A percentile compares a stretch with the other conserved stretches of the same genome.
phyloP scores from a whole-genome alignment of 53 echinoderm and acorn worm species.

The Holothuria leucospilota region DNA sequence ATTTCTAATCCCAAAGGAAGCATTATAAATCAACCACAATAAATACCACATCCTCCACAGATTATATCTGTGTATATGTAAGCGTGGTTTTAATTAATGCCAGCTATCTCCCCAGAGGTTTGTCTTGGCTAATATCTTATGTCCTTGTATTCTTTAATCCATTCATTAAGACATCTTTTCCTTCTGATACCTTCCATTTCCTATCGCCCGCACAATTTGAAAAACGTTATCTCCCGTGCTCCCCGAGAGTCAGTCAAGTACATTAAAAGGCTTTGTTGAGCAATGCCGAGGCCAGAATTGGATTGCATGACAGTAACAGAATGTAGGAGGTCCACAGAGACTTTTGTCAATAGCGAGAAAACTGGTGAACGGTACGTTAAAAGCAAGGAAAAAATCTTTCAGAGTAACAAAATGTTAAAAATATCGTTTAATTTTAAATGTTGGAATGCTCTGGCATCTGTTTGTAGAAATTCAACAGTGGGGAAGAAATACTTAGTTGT shows the following conservation, averaged over 20 bases:
- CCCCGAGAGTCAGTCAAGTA: conserved; percentile 17
- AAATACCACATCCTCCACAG: neutral
- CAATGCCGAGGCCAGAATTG: too few species aligned
- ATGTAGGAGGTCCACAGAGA: too few species aligned
- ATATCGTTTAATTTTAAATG: too few species aligned
- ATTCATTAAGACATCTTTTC: conserved; percentile 40
- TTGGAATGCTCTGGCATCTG: too few species aligned
- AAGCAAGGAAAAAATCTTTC: too few species aligned
- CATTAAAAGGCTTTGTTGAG: conserved; percentile 32
- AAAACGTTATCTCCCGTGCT: conserved; percentile 9
- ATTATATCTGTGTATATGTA: conserved; percentile 7
- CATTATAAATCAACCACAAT: conserved; percentile 13
- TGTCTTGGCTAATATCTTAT: conserved; percentile 43
- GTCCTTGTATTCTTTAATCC: conserved; percentile 48
- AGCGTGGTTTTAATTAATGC: conserved; percentile 39
- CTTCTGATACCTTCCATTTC: conserved; percentile 35
- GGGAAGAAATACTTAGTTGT: too few species aligned
- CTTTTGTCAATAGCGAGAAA: too few species aligned
- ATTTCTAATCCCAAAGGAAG: conserved; percentile 25
- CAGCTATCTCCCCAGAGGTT: conserved; percentile 33
- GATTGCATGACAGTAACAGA: too few species aligned
- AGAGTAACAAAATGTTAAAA: too few species aligned
- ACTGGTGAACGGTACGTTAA: too few species aligned
- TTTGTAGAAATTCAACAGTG: too few species aligned
- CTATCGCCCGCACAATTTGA: conserved; percentile 24